phyloP scores from a whole-genome alignment of 2,888 invertebrate species.

The Ecliptopera silaceata region DNA sequence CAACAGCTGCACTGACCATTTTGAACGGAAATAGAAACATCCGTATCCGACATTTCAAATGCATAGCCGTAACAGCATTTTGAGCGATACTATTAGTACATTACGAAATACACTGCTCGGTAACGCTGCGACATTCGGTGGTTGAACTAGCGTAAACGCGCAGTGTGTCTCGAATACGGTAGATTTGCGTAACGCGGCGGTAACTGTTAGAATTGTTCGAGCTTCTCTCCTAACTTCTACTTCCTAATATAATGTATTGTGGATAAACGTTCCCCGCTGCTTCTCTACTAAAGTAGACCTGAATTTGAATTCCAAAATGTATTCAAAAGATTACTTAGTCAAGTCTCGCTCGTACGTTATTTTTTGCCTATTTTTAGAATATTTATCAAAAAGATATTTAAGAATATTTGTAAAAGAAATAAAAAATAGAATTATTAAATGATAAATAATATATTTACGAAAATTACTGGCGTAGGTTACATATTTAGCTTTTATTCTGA shows the following conservation, averaged over 20 bases:
- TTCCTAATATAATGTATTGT: no score
- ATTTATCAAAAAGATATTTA: no score
- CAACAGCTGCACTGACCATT: slow-evolving; percentile 1
- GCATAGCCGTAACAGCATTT: neutral
- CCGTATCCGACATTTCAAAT: slow-evolving; percentile 5
- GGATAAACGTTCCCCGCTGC: no score
- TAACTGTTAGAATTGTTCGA: no score
- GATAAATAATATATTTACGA: no score
- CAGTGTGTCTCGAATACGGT: no score
- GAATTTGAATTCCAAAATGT: slow-evolving; percentile 29
- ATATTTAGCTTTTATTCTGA: neutral
- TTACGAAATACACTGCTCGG: no score
- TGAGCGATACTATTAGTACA: no score
- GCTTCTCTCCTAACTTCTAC: no score
- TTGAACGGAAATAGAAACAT: slow-evolving; percentile 16
- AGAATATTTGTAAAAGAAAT: neutral
- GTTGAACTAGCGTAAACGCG: no score
- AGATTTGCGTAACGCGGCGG: no score
- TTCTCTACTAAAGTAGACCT: slow-evolving; percentile 15
- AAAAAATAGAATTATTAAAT: slow-evolving; percentile 16
- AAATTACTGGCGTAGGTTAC: neutral
- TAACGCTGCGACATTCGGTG: no score
- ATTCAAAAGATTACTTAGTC: slow-evolving; percentile 27
- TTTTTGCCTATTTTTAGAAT: slow-evolving; percentile 18
- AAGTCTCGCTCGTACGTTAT: slow-evolving; percentile 8